These are phyloP conservation scores for Hipparchia sbordonii DNA, from an alignment of 2,888 invertebrate species.

Conservation along the genomic window DNA sequence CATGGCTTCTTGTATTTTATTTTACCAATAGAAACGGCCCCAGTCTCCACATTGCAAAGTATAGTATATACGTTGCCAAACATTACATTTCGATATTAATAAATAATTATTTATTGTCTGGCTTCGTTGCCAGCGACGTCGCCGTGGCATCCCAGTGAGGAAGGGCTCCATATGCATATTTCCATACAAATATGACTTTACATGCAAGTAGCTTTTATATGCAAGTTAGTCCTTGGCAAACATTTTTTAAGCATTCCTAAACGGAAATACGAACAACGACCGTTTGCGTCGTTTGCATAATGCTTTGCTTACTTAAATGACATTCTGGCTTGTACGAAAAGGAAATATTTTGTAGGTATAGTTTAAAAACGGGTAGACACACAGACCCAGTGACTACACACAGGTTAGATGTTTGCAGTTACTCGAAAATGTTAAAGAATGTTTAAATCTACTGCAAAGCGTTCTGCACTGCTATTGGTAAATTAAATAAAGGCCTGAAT, in stretches of 20 bases:
- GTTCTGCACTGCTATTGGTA: no score
- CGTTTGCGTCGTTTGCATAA: conserved; percentile 41
- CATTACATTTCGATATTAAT: no score
- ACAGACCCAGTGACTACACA: no score
- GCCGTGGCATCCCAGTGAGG: no score
- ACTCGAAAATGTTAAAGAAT: background rate
- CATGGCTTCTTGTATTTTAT: no score
- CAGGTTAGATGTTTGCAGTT: background rate
- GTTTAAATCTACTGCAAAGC: background rate
- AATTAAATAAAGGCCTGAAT: no score
- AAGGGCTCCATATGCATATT: no score
- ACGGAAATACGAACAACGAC: conserved; percentile 38
- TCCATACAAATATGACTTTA: conserved; percentile 15
- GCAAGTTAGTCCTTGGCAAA: conserved; percentile 29
- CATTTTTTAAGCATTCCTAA: conserved; percentile 37
- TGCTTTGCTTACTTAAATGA: conserved; percentile 35
- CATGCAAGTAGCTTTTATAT: conserved; percentile 16
- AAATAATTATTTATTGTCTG: no score
- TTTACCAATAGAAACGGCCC: no score
- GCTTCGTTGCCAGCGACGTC: no score
- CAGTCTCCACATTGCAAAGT: no score
- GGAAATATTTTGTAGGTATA: conserved; percentile 24
- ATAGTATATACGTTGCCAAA: no score
- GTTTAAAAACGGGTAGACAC: background rate
- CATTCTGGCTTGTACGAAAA: conserved; percentile 30